Evolutionary conservation across 2,113 vertebrate species (phyloP).

Genomic region (Plectropomus leopardus): DNA sequence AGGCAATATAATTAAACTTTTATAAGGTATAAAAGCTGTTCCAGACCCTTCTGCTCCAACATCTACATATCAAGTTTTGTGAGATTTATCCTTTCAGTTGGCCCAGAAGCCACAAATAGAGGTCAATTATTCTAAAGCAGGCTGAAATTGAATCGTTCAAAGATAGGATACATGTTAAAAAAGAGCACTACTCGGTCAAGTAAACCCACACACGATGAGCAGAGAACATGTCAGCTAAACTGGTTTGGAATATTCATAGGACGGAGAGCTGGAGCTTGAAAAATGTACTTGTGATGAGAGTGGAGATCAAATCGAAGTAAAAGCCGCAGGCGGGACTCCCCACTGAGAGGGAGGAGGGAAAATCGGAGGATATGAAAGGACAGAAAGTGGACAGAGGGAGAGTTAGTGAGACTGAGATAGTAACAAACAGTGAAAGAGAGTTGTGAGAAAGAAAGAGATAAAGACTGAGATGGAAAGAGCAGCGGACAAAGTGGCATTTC

Average conservation of each 20-base stretch:
- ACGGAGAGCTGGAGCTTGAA: constrained; percentile 15
- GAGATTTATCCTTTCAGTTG: constrained; percentile 1
- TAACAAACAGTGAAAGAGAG: not conserved
- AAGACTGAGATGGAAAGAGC: not conserved
- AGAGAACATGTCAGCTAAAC: constrained; percentile 42
- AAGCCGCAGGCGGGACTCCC: constrained; percentile 32
- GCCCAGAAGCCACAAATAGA: not conserved
- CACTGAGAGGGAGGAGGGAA: constrained; percentile 16
- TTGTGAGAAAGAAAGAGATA: not conserved
- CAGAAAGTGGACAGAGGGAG: constrained; percentile 38
- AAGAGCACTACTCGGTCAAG: too few species aligned
- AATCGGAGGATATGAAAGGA: constrained; percentile 15
- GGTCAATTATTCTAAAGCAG: constrained; percentile 16
- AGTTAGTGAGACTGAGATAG: not conserved
- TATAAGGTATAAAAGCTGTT: constrained; percentile 16
- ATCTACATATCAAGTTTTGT: not conserved
- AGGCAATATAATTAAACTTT: constrained; percentile 35
- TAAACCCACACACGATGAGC: constrained; percentile 15
- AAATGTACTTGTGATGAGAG: constrained; percentile 50
- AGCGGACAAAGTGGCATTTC: not conserved
- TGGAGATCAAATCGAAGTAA: constrained; percentile 49
- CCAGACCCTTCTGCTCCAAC: not conserved
- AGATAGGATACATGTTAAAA: not conserved
- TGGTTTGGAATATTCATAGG: constrained; percentile 36
- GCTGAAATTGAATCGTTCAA: not conserved